Evolutionary conservation across 2,113 vertebrate genomes (phyloP), one percentile per base, ranked within the genome.

Genomic region (Tichodroma muraria): DNA sequence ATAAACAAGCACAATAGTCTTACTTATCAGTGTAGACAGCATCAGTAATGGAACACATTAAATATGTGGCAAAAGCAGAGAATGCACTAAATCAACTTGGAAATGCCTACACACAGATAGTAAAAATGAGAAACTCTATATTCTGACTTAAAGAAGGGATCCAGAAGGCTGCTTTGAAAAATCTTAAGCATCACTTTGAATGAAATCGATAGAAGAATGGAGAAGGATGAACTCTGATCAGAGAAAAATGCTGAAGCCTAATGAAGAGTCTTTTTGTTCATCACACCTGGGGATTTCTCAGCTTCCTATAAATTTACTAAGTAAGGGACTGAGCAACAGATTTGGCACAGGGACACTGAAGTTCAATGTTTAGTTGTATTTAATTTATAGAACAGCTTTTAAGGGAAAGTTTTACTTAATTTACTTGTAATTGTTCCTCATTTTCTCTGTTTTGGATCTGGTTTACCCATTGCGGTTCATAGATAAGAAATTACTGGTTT

Each of bases 151-250:
- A 94, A 80, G 54, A 19, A 89, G 79, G 17, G 31, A 64, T 83
- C 38, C 54, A 83, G 73, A 68, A 93, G 38, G 21, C n/a, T 76
- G 22, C 23, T 86, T 84, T 88, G 20, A 80, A 64, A 93, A 81
- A 72, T 77, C 33, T 81, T 71, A 85, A 90, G 83, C n/a, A 45
- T 66, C 31, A 23, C 6, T 64, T 76, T 84, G 65, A 84, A 54
- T 50, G 18, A 40, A 77, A 85, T 10, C 33, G 44, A 80, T 88
- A 85, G 65, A 27, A 76, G 85, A 96, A 94, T 44, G 38, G n/a
- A 94, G 83, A 80, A 96, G 53, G 65, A 94, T 80, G 81, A 96
- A 96, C 35, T 71, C 44, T 52, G n/a, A 92, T 78, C 56, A 80
- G 66, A 96, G 53, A 53, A 75, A 65, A 50, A 69, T 73, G 23